Evolutionary conservation across 2,797 vertebrate genomes (phyloP), one percentile per base, ranked within the genome.

Genomic region (Spinus olivaceus): DNA sequence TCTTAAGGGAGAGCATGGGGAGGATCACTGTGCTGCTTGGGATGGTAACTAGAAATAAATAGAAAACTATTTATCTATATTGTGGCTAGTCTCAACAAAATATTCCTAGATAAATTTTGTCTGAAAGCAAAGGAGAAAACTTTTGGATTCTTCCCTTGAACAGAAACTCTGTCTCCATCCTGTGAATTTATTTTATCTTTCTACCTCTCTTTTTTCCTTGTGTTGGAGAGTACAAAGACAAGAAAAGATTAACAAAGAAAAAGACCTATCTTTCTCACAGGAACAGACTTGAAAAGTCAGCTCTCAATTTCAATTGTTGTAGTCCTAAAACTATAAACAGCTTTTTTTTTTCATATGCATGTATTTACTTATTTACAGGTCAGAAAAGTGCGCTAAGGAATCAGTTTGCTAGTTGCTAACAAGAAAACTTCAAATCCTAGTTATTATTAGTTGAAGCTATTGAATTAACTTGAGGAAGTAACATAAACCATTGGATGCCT

Each of bases 401-500:
- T 73, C 70, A 53, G 18, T 84, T 93, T 91, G 22, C 32, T 91
- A 35, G 73, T 66, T 72, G 21, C 44, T 47, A 73, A 56, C 6
- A 73, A 56, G 20, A 65, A 47, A 84, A 51, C 37, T 44, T 71
- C 33, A 56, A 74, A 60, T 74, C 74, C 33, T 53, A 41, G 5
- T 76, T 87, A 16, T 8, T 87, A 39, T 44, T 92, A 39, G 41
- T 86, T 87, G 20, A 79, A 81, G 50, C 46, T 60, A 42, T 46
- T 89, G 89, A 91, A 53, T 69, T 72, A 74, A 27, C 66, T 76
- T 46, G 51, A 92, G 77, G 30, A 72, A 95, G 21, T 71, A 57
- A 24, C 3, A 14, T 30, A 57, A 71, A 50, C 6, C 6, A 4
- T 18, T 57, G 9, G 0, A 4, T 7, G 20, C 4, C 10, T 56